Evolutionary conservation across 2,113 vertebrate genomes (phyloP).

Genomic region (Bucco capensis): DNA sequence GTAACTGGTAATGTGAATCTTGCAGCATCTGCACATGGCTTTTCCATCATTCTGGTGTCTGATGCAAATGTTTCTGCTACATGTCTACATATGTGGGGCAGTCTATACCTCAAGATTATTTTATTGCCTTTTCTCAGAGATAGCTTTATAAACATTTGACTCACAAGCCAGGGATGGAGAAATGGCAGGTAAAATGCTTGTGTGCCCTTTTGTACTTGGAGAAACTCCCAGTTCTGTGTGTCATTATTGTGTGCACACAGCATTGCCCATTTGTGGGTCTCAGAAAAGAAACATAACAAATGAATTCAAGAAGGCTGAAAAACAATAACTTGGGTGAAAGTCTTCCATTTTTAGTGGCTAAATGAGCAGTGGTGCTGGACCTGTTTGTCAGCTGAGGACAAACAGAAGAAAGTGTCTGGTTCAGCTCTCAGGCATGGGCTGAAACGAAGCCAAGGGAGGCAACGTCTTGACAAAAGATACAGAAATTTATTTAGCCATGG

Average conservation of each 20-base stretch:
- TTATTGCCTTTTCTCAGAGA: background rate
- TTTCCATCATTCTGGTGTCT: background rate
- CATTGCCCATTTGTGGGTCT: background rate
- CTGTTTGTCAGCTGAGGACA: background rate
- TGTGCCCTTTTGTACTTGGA: background rate
- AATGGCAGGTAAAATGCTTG: background rate
- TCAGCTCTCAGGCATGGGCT: background rate
- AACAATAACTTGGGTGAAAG: background rate
- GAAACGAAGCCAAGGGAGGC: background rate
- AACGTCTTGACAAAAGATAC: background rate
- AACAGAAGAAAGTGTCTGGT: background rate
- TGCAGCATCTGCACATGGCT: background rate
- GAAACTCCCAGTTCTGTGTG: background rate
- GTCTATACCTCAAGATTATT: background rate
- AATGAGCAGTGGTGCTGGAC: background rate
- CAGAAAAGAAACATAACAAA: background rate
- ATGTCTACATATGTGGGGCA: background rate
- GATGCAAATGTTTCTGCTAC: background rate
- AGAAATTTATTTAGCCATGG: background rate
- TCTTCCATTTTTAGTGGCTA: background rate
- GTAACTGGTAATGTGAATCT: background rate
- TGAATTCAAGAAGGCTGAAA: background rate
- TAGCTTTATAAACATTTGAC: conserved; percentile 9
- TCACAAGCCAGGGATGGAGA: background rate
- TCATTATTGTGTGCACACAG: background rate